These are phyloP conservation scores for Mobula birostris DNA, from an alignment of 2,113 vertebrate species.

Conservation along the genomic window DNA sequence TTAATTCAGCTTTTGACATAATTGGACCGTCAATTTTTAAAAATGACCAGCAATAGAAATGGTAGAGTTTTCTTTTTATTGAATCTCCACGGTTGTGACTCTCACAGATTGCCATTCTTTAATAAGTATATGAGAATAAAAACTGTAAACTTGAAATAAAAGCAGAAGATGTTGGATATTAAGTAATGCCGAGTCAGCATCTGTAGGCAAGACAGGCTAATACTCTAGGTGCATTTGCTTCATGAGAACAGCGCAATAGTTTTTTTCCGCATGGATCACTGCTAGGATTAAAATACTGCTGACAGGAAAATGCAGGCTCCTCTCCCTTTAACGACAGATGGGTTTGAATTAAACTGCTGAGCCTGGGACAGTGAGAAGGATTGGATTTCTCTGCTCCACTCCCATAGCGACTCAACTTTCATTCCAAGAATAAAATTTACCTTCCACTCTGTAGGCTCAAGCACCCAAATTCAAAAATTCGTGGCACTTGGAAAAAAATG, in stretches of 20 bases:
- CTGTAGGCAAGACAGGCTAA: neutral
- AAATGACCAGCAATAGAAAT: neutral
- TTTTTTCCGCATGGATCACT: neutral
- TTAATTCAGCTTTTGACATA: neutral
- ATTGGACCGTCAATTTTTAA: neutral
- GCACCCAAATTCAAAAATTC: neutral
- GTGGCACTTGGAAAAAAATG: neutral
- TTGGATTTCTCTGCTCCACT: neutral
- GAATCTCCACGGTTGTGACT: neutral
- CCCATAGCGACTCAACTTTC: neutral
- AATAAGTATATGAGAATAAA: neutral
- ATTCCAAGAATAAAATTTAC: neutral
- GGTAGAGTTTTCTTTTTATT: neutral
- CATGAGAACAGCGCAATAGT: neutral
- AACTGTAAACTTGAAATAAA: neutral
- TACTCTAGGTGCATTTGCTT: neutral
- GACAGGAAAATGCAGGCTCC: neutral
- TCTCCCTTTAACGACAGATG: slow-evolving; percentile 1
- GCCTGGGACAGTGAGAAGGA: neutral
- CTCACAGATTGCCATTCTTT: neutral
- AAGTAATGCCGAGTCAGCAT: neutral
- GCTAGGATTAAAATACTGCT: neutral
- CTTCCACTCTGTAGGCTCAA: neutral
- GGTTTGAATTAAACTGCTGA: slow-evolving; percentile 31
- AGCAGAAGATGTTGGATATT: neutral